Evolutionary conservation across 1,140 invertebrate species (phyloP).

Genomic region (Dolichoris vasculosae): DNA sequence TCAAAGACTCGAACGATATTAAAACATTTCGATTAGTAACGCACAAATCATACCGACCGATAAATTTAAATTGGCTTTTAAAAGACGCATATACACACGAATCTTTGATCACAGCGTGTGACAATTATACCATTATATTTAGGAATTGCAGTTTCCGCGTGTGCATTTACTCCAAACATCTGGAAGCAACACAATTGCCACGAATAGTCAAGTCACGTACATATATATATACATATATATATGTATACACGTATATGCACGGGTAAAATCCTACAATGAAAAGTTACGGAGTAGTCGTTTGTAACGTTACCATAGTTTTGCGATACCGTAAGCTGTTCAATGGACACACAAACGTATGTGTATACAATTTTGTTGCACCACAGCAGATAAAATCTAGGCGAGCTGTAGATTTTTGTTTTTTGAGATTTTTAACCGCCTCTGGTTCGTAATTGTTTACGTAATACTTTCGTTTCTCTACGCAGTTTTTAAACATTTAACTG

Average conservation of each 20-base stretch:
- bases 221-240: too few species aligned
- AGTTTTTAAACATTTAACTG: too few species aligned
- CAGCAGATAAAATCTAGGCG: not conserved
- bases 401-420: not conserved
- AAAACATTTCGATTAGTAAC: not conserved
- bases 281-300: slow-evolving; percentile 6
- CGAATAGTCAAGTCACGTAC: not conserved
- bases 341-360: not conserved
- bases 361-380: not conserved
- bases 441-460: too few species aligned
- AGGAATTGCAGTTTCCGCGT: not conserved
- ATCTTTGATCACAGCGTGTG: not conserved
- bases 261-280: not conserved
- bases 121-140: not conserved
- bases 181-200: not conserved
- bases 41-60: not conserved
- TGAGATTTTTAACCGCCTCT: too few species aligned
- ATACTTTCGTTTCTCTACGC: too few species aligned
- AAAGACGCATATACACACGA: not conserved
- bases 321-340: not conserved
- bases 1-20: too few species aligned
- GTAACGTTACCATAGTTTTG: not conserved
- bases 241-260: too few species aligned
- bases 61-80: not conserved
- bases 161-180: not conserved